Evolutionary conservation across 2,113 vertebrate genomes (phyloP), one percentile per base, ranked within the genome.

Genomic region (Hippocampus zosterae): DNA sequence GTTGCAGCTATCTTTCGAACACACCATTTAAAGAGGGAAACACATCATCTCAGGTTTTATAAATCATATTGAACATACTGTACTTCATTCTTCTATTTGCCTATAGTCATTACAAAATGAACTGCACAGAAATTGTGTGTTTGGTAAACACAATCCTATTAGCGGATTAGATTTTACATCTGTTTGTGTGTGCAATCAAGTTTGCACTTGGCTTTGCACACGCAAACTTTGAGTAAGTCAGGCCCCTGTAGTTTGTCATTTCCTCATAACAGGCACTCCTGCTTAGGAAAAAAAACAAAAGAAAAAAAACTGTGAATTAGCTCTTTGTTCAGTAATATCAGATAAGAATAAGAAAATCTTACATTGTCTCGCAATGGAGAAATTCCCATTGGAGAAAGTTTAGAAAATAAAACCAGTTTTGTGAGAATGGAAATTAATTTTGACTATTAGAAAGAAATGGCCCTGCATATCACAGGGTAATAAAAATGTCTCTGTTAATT

Each of bases 271-370:
- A 42, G 18, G 61, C 53, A 79, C 71, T 70, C 74, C 23, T 69
- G 68, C 60, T 53, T 46, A 2, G 15, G 2, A 37, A 59, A 13
- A 44, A 44, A 44, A 44, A 44, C 42, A 44, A 3, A 44, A 10
- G 3, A 44, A 10, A n/a, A 70, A 44, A 44, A 10, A 12, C 42
- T 67, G 23, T 64, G 55, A 80, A 65, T 69, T 18, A 69, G 72
- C 60, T 69, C 60, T 77, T 76, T 79, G 55, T 84, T 73, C 76
- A 33, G 1, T 67, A 77, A 64, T 65, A 52, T 75, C 62, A 16
- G 62, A 37, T 6, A 37, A 37, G 33, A 37, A 37, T 37, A 37
- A 37, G 33, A 37, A 37, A 37, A 37, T 37, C 33, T 5, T 37
- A 6, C 5, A 37, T 37, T 5, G 5, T 37, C 33, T 37, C 5